Conservation (phyloP, 1,140 invertebrate species). For the Ceratina australensis region DNA sequence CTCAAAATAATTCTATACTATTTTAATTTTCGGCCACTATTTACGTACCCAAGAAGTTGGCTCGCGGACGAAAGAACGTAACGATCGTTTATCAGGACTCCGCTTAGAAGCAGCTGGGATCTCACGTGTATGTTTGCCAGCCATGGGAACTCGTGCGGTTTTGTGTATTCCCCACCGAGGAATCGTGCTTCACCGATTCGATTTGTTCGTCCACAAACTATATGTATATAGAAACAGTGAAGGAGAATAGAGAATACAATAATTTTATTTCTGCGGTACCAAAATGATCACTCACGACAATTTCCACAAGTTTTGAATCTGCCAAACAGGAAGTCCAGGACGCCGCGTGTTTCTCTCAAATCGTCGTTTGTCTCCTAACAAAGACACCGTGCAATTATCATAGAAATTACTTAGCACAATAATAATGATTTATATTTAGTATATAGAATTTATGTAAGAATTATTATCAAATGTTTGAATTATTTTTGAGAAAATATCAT, state of each 20-base stretch:
- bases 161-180: conserved; percentile 76
- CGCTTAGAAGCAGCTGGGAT: conserved; percentile 68
- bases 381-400: too few species aligned
- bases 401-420: too few species aligned
- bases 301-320: conserved; percentile 68
- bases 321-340: conserved; percentile 69
- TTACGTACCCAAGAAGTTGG: conserved; percentile 77
- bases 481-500: too few species aligned
- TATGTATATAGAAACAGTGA: conserved; percentile 31
- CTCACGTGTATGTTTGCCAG: conserved; percentile 76
- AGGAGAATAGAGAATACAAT: not conserved
- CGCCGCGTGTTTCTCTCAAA: conserved; percentile 59
- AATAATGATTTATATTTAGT: too few species aligned
- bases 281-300: conserved; percentile 68
- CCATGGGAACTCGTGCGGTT: conserved; percentile 81
- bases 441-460: too few species aligned
- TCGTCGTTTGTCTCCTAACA: conserved; percentile 13
- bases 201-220: conserved; percentile 75
- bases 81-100: conserved; percentile 80
- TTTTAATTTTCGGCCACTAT: conserved; percentile 8
- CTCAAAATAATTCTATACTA: too few species aligned
- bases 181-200: conserved; percentile 70
- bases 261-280: too few species aligned
- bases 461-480: too few species aligned
- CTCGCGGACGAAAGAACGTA: conserved; percentile 81